A percentile compares a stretch with the other conserved stretches of the same genome.
These are phyloP conservation scores for Toxostoma redivivum DNA, from an alignment of 2,113 vertebrate genomes.

Conservation along the genomic window DNA sequence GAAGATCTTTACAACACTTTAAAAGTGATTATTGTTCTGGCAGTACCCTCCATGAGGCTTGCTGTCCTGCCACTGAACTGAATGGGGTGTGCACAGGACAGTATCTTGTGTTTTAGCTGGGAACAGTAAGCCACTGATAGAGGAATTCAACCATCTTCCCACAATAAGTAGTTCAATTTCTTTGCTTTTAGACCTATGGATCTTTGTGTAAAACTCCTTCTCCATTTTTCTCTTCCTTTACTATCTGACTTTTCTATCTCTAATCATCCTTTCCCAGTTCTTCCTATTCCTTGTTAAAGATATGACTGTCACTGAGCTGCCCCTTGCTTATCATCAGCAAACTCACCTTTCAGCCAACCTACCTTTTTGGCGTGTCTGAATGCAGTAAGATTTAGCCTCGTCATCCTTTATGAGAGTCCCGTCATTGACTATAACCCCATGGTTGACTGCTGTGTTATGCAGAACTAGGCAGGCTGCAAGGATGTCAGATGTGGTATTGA, in stretches of 20 bases:
- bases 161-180: background rate
- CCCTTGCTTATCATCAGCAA: background rate
- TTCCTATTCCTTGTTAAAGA: constrained; percentile 3
- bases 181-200: background rate
- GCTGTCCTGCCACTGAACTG: background rate
- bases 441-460: constrained; percentile 22
- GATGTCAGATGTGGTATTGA: background rate
- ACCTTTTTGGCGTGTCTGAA: constrained; percentile 4
- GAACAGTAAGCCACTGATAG: background rate
- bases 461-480: background rate
- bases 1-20: constrained; percentile 16
- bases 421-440: constrained; percentile 30
- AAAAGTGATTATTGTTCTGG: constrained; percentile 7
- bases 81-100: background rate
- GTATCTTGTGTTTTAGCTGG: background rate
- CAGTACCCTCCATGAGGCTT: background rate
- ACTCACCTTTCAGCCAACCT: constrained; percentile 10
- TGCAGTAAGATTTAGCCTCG: constrained; percentile 40
- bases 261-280: background rate
- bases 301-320: background rate
- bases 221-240: background rate
- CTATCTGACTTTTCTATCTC: fast-evolving
- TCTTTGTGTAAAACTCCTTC: background rate
- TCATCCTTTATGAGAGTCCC: constrained; percentile 29
- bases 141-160: background rate